Evolutionary conservation across 2,888 invertebrate species (phyloP), one percentile per base, ranked within the genome.

Genomic region (Drosophila austrosaltans): DNA sequence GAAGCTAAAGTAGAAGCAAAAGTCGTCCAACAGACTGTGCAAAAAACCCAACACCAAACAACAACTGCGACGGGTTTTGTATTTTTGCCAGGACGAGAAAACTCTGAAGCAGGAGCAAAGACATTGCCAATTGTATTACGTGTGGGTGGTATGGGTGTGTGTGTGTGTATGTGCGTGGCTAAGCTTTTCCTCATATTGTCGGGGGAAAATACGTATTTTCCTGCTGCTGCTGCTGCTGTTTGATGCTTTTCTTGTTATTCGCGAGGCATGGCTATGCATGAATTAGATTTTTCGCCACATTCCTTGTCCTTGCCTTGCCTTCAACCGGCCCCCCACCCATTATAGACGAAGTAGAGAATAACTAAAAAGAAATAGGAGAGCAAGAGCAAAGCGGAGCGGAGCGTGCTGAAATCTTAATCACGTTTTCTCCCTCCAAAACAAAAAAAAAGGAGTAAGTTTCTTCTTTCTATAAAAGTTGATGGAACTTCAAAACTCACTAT

Each of bases 251-350:
- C 42, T 66, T 74, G 64, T 71, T 73, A 71, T 77, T 68, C 64
- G 78, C 75, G 58, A 79, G 75, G 54, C 79, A 69, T 77, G 79
- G 73, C 78, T 73, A 67, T 73, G 80, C 80, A 79, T 77, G 79
- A 79, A 73, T 79, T 79, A 79, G 76, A 79, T 78, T 78, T 66
- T 68, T 77, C 39, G 74, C 61, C 66, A 66, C 56, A 54, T 62
- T 67, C 67, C 61, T 32, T 62, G 48, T 16, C 53, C 53, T 12
- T 20, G 36, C 48, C 32, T 32, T 40, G 22, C 8, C 63, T 20
- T 30, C 12, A 30, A 4, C 30, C 44, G 16, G 16, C 16, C n/a
- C 40, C 30, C 10, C 12, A 36, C 32, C 10, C 20, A 56, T 32
- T 22, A 57, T 2, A 10, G 22, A 30, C 56, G 12, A 22, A 16